Base-by-base conservation (phyloP, 1,140 invertebrate genomes). In the Phthorimaea operculella region DNA sequence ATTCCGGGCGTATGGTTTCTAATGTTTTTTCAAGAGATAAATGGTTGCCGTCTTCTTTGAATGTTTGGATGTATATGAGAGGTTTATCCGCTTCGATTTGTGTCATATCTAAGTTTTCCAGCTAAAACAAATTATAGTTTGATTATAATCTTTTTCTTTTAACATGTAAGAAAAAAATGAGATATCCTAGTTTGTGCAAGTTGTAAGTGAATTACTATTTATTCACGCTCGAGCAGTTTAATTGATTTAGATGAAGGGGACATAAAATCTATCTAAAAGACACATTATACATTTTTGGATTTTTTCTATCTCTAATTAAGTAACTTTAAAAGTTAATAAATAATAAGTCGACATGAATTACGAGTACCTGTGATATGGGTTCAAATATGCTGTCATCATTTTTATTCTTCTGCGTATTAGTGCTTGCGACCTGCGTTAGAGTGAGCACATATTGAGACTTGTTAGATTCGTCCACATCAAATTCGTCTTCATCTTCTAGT, bases 61-160 rank as follows among this genome's bases (percentile, higher is more conserved):
- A 91, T 9, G 92, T 92, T 74, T 93, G 91, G 68, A 95, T 90
- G 34, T 92, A 87, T 51, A 95, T 87, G 6, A 92, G 76, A 4
- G 92, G 92, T 21, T 87, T 86, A 39, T 85, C 68, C 33, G 71
- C 65, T 58, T 83, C 83, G 0, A 90, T 74, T 57, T 88, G 87
- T 3, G 89, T 90, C 18, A 92, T 73, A 83, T 92, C 87, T 53
- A 92, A 80, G 59, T 90, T 88, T 55, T 89, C 90, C 52, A 92
- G 77, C 88, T 92, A 64, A 42, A 75, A 80, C 61, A 0, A 57
- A 21, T 54, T 5, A 8, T 47, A 16, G 17, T 11, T 10, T 12
- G 4, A 48, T 14, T 4, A 42, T 42, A n/a, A 42, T 8, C 14
- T 14, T 42, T 11, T 42, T 42, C 4, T n/a, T 42, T 4, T 8